Evolutionary conservation across 2,888 invertebrate species (phyloP).

Genomic region (Chloromyia formosa): DNA sequence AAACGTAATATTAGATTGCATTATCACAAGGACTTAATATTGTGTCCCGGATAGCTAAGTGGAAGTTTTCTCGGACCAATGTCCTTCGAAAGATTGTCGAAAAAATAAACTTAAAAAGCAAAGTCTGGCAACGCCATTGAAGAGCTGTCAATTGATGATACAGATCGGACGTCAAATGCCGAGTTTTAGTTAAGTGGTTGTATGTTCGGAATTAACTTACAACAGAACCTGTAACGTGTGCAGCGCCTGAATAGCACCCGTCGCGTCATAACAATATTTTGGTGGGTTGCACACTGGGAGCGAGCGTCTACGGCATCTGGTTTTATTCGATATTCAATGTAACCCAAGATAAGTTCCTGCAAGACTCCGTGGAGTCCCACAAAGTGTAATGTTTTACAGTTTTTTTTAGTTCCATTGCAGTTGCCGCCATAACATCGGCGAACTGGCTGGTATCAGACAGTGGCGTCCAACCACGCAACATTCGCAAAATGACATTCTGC

Average conservation of each 20-base stretch:
- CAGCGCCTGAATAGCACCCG: conserved; percentile 70
- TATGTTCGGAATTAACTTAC: conserved; percentile 81
- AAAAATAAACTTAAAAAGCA: too few species aligned
- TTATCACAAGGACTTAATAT: too few species aligned
- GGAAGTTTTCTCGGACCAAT: too few species aligned
- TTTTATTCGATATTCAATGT: conserved; percentile 86
- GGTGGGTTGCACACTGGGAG: conserved; percentile 72
- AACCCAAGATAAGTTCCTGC: conserved; percentile 91
- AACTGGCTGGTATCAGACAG: conserved; percentile 53
- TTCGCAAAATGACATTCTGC: conserved; percentile 85
- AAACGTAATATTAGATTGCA: too few species aligned
- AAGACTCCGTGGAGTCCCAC: conserved; percentile 88
- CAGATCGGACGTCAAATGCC: conserved; percentile 60
- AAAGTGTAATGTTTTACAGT: conserved; percentile 61
- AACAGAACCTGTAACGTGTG: conserved; percentile 79
- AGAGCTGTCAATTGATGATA: too few species aligned
- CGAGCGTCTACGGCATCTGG: conserved; percentile 80
- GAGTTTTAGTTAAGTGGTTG: conserved; percentile 80
- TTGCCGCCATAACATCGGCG: background rate
- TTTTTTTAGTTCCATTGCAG: background rate
- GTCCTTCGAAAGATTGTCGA: too few species aligned
- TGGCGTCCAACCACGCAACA: conserved; percentile 82
- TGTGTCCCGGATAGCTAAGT: too few species aligned
- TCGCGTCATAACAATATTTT: conserved; percentile 74
- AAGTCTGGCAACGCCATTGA: too few species aligned